Percentiles rank a stretch among this genome's conserved stretches.
phyloP scores from a whole-genome alignment of 2,888 invertebrate genomes.

The Synanthedon vespiformis region DNA sequence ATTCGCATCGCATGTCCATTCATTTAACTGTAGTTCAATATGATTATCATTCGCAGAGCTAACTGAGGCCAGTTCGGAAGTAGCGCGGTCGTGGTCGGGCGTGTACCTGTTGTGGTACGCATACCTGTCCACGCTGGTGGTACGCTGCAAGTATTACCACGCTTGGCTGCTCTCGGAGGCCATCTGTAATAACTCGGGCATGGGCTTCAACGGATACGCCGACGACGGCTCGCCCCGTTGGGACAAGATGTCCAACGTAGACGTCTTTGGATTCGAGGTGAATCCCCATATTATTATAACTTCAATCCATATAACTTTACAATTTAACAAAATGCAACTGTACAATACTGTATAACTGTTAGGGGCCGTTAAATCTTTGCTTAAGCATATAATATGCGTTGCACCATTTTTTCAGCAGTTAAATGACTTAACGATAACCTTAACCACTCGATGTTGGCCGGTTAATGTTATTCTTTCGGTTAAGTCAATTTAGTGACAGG shows the following conservation, averaged over 20 bases:
- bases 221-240: conserved; percentile 82
- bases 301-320: too few relatives aligned
- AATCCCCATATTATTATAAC: too few relatives aligned
- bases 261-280: conserved; percentile 90
- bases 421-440: too few relatives aligned
- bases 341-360: too few relatives aligned
- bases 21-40: conserved; percentile 4
- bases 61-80: conserved; percentile 54
- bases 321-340: too few relatives aligned
- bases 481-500: too few relatives aligned
- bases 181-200: conserved; percentile 93
- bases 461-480: too few relatives aligned
- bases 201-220: conserved; percentile 90
- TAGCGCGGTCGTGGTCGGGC: conserved; percentile 60
- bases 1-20: too few relatives aligned
- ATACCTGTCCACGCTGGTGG: conserved; percentile 84
- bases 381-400: too few relatives aligned
- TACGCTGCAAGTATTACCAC: conserved; percentile 94
- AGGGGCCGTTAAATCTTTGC: too few relatives aligned
- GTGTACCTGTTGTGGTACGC: conserved; percentile 72
- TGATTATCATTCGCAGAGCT: conserved; percentile 28
- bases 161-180: conserved; percentile 97
- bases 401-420: too few relatives aligned
- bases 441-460: too few relatives aligned
- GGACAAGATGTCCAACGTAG: conserved; percentile 94